A percentile compares a stretch with the other conserved stretches of the same genome.
phyloP scores from a whole-genome alignment of 1,140 invertebrate species.

The Parapsyche elsis region DNA sequence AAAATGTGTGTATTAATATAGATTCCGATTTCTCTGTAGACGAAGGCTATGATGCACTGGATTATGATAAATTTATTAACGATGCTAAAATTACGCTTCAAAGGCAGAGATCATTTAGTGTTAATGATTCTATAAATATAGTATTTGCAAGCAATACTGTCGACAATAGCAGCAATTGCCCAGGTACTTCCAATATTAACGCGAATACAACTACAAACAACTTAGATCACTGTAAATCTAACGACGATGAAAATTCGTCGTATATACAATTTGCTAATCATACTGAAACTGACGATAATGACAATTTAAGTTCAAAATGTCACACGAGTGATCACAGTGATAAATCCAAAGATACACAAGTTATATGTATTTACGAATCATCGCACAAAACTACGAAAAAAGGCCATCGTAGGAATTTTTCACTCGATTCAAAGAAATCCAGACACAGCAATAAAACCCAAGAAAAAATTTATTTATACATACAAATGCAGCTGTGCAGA shows the following conservation, averaged over 20 bases:
- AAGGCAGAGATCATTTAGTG: conserved; percentile 64
- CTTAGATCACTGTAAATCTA: neutral
- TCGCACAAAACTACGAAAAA: conserved; percentile 31
- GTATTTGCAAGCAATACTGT: conserved; percentile 60
- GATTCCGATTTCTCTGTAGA: conserved; percentile 55
- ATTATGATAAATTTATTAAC: conserved; percentile 55
- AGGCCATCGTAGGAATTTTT: conserved; percentile 61
- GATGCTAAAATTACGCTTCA: conserved; percentile 56
- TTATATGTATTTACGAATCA: neutral
- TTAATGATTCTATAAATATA: conserved; percentile 65
- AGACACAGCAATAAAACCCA: conserved; percentile 38
- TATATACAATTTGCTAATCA: conserved; percentile 15
- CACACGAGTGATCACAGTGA: neutral
- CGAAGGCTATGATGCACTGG: conserved; percentile 58
- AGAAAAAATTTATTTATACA: conserved; percentile 84
- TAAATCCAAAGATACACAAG: neutral
- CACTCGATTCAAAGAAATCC: conserved; percentile 62
- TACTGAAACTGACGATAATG: neutral
- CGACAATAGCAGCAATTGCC: conserved; percentile 19
- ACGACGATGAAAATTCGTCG: neutral
- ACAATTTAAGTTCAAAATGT: neutral
- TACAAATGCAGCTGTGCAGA: conserved; percentile 96
- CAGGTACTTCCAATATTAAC: neutral
- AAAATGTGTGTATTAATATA: conserved; percentile 42
- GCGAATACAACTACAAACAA: conserved; percentile 1